Conservation (phyloP, 2,888 invertebrate genomes). For the Podabrus alpinus region DNA sequence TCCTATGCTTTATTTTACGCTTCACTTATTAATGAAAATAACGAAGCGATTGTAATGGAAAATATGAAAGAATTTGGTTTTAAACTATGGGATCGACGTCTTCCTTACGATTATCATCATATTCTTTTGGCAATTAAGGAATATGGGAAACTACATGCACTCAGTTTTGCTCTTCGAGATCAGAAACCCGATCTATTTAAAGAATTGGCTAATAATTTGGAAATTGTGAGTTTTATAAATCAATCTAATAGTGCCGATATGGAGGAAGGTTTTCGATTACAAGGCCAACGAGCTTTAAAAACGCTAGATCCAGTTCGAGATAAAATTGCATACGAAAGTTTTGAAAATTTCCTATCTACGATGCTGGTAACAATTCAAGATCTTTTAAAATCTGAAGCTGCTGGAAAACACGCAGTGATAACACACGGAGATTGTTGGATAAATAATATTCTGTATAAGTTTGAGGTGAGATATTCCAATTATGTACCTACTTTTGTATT, state of each 20-base stretch:
- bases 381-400: conserved; percentile 15
- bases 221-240: conserved; percentile 26
- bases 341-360: conserved; percentile 18
- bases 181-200: conserved; percentile 33
- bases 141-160: conserved; percentile 41
- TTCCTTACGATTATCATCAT: conserved; percentile 38
- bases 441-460: conserved; percentile 37
- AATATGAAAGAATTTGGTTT: conserved; percentile 36
- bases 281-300: conserved; percentile 18
- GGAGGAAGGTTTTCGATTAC: neutral
- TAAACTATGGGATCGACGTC: conserved; percentile 20
- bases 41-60: conserved; percentile 39
- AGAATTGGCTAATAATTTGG: conserved; percentile 20
- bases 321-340: conserved; percentile 19
- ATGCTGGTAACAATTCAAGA: conserved; percentile 6
- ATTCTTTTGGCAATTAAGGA: conserved; percentile 37
- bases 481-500: neutral
- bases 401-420: conserved; percentile 36
- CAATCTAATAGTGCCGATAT: neutral
- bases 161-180: conserved; percentile 40
- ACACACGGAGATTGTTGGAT: conserved; percentile 37
- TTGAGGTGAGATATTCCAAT: conserved; percentile 9
- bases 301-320: conserved; percentile 23
- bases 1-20: conserved; percentile 28
- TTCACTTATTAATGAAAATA: conserved; percentile 24